Percentiles rank a stretch among this genome's conserved stretches.
Evolutionary conservation across 92 coral and sea anemone species (phyloP).

Genomic region (Desmophyllum pertusum): DNA sequence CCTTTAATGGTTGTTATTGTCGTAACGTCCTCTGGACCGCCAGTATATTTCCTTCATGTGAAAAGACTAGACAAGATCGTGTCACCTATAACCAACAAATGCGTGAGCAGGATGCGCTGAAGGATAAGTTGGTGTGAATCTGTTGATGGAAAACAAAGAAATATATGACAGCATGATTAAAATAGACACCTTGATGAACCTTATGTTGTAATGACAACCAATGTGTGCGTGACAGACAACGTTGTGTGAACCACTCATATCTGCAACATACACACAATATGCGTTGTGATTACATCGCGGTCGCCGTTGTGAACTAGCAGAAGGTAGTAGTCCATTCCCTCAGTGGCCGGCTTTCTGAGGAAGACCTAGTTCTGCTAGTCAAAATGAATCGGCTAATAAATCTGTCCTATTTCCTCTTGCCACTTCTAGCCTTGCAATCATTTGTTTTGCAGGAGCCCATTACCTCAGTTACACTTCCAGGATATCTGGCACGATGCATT

Average conservation of each 20-base stretch:
- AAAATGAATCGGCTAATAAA: too few relatives aligned
- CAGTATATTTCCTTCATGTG: slow-evolving; percentile 78
- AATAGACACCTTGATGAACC: neutral
- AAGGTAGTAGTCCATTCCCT: too few relatives aligned
- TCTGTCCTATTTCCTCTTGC: too few relatives aligned
- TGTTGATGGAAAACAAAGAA: slow-evolving; percentile 11
- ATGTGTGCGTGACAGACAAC: neutral
- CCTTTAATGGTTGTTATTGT: too few relatives aligned
- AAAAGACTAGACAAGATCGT: slow-evolving; percentile 84
- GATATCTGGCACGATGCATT: too few relatives aligned
- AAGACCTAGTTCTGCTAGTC: too few relatives aligned
- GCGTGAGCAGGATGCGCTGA: slow-evolving; percentile 90
- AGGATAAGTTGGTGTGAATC: slow-evolving; percentile 90
- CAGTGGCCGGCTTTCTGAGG: too few relatives aligned
- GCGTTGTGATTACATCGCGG: neutral
- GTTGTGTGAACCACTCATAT: neutral
- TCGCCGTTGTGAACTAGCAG: neutral
- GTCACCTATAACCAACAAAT: slow-evolving; percentile 85
- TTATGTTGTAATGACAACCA: neutral
- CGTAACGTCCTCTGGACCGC: slow-evolving; percentile 97
- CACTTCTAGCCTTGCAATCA: too few relatives aligned
- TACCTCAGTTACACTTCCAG: too few relatives aligned
- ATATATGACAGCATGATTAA: neutral
- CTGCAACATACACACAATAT: neutral
- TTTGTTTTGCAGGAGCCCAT: too few relatives aligned